Percentiles rank a stretch among this genome's conserved stretches.
These are phyloP conservation scores for Gymnocheta viridis DNA, from an alignment of 2,888 invertebrate genomes.

Conservation along the genomic window DNA sequence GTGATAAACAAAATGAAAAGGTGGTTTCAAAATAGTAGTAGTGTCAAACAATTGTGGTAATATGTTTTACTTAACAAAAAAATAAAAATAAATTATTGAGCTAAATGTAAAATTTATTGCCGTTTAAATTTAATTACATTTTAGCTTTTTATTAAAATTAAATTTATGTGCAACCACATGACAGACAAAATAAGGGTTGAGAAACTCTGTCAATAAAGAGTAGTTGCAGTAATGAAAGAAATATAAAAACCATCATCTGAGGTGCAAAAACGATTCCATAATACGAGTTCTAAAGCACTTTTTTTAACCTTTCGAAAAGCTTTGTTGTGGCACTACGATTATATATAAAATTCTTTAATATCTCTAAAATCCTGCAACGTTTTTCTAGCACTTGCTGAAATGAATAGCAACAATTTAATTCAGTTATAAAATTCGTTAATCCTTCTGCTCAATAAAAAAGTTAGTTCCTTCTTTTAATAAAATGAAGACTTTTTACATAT, in stretches of 20 bases:
- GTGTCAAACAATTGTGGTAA: conserved; percentile 1
- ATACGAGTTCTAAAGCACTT: not conserved
- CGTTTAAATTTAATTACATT: not conserved
- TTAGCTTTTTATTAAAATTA: not conserved
- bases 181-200: not conserved
- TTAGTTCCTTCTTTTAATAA: no score
- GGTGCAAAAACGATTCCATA: no score
- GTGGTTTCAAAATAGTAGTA: not conserved
- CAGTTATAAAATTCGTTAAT: not conserved
- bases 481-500: no score
- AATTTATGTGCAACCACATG: not conserved
- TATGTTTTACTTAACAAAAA: not conserved
- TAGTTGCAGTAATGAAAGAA: no score
- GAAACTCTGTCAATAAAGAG: not conserved
- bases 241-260: no score
- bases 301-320: not conserved
- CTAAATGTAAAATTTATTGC: not conserved
- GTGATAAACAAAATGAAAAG: not conserved
- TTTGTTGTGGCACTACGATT: not conserved
- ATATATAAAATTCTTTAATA: not conserved
- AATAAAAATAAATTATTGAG: not conserved
- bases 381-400: not conserved
- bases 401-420: not conserved
- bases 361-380: not conserved
- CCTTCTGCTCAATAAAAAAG: not conserved